A percentile compares a stretch with the other conserved stretches of the same genome.
Conservation (phyloP, 2,113 vertebrate species). For the Microtus richardsoni region DNA sequence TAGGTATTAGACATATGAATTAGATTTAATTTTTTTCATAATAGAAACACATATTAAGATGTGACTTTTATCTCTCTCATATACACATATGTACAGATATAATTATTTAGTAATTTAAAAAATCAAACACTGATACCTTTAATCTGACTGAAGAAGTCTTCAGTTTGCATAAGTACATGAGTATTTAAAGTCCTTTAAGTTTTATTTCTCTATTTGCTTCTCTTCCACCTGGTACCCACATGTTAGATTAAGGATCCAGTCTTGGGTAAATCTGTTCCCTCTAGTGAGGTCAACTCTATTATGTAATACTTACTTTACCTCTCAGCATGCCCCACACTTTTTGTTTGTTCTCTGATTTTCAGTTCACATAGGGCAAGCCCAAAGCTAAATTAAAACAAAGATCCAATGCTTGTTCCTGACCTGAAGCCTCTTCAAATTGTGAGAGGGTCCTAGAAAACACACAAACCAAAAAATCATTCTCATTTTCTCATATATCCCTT, state of each 20-base stretch:
- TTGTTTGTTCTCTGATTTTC: not conserved
- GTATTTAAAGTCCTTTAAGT: not conserved
- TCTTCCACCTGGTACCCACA: not conserved
- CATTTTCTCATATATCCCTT: not conserved
- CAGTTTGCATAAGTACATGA: not conserved
- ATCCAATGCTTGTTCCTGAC: not conserved
- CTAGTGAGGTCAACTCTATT: not conserved
- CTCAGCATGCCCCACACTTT: not conserved
- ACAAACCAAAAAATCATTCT: not conserved
- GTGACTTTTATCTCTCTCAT: not conserved
- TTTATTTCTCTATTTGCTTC: not conserved
- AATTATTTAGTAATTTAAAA: not conserved
- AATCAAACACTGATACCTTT: not conserved
- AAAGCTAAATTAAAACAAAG: not conserved
- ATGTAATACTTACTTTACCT: not conserved
- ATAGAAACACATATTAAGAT: too few species aligned
- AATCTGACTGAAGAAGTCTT: not conserved
- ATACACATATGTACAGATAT: not conserved
- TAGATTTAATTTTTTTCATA: not conserved
- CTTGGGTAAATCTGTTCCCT: not conserved
- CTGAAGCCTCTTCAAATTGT: not conserved
- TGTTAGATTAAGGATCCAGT: fast-evolving
- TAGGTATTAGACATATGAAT: not conserved
- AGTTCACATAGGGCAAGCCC: not conserved
- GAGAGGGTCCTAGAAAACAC: not conserved